Base-by-base conservation (phyloP, 64 coral and sea anemone genomes). In the Acropora tenuis region DNA sequence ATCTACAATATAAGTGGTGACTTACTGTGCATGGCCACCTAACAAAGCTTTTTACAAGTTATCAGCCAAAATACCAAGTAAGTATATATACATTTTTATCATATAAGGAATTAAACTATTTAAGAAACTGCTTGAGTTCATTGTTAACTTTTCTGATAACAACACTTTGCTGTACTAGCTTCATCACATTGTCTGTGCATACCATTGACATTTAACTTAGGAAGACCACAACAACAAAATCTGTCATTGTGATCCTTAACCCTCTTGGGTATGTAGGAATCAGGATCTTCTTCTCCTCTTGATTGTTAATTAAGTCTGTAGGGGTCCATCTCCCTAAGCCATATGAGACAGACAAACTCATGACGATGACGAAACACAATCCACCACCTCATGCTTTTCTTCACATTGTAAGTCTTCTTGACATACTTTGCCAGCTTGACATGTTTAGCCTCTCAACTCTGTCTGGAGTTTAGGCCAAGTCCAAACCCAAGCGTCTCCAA, bases 341-440 rank as follows among this genome's bases (percentile, higher is more conserved):
- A 89, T 18, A 79, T 15, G 4, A 89, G 3, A 15, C n/a, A 67
- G 43, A 89, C 76, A 69, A 77, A 89, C 43, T 79, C 88, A 78
- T 80, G 75, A 13, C 88, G 8, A 44, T 80, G 75, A 13, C 88
- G 8, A 44, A 30, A 30, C 30, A 30, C 30, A 30, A 30, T 30
- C 30, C 30, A 30, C 30, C 30, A 30, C 30, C 30, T 30, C 30
- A 30, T 30, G 30, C 30, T 30, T 30, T 30, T 30, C 30, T 30
- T 30, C 30, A 30, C 30, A 30, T 30, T 30, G 30, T 30, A 30
- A 30, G 30, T 30, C 30, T 30, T 30, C 30, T 30, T 30, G 0
- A 30, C 30, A 30, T 30, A 30, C 30, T 30, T 30, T 30, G 30
- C 30, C 30, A 30, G 30, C 30, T 30, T 30, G 30, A 30, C 30